phyloP scores from a whole-genome alignment of 2,113 vertebrate species.

The Ageneiosus marmoratus region DNA sequence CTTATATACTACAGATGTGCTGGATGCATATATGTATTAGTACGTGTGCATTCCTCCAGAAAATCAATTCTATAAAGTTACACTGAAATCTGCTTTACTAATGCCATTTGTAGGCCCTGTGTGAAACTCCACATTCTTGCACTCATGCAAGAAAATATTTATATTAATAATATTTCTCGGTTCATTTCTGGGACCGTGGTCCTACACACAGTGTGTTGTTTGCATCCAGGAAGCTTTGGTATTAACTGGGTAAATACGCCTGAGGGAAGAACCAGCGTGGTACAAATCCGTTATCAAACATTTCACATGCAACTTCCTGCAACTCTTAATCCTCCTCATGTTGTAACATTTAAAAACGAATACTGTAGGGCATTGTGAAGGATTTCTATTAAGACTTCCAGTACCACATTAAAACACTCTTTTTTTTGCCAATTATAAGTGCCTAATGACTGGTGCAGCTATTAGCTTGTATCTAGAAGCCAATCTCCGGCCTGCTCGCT shows the following conservation, averaged over 20 bases:
- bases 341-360: conserved; percentile 20
- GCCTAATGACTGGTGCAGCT: conserved; percentile 51
- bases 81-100: not conserved
- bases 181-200: not conserved
- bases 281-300: conserved; percentile 32
- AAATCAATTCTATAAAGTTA: not conserved
- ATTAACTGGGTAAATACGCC: conserved; percentile 11
- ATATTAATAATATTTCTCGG: not conserved
- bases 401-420: conserved; percentile 41
- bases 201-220: not conserved
- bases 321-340: conserved; percentile 39
- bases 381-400: conserved; percentile 38
- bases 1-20: not conserved
- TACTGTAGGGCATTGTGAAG: conserved; percentile 19
- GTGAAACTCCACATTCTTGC: not conserved
- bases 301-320: conserved; percentile 33
- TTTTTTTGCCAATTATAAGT: conserved; percentile 53
- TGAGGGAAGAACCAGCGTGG: not conserved
- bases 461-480: conserved; percentile 49
- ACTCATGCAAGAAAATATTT: not conserved
- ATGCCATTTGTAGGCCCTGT: not conserved
- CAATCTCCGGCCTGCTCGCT: conserved; percentile 50
- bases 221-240: not conserved
- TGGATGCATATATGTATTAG: not conserved
- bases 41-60: not conserved